These are phyloP conservation scores for Rotaria magnacalcarata DNA, from an alignment of 2,888 invertebrate species.

Conservation along the genomic window DNA sequence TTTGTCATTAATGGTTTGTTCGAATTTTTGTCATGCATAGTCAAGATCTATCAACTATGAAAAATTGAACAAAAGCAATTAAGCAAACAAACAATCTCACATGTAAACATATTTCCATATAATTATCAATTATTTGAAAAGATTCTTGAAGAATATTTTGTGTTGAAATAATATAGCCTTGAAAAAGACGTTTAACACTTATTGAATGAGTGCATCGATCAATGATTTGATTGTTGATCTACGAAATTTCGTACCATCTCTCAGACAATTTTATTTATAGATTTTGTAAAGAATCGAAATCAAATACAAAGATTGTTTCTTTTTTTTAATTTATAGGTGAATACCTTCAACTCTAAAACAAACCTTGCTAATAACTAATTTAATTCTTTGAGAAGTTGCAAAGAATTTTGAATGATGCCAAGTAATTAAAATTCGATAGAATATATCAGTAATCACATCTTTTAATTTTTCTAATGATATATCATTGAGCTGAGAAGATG, in stretches of 20 bases:
- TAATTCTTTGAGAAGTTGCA: neutral
- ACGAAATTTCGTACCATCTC: neutral
- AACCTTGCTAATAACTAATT: constrained; percentile 12
- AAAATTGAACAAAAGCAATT: neutral
- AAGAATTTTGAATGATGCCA: constrained; percentile 19
- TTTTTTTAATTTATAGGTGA: no score
- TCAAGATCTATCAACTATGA: neutral
- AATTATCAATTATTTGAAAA: neutral
- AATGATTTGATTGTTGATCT: constrained; percentile 32
- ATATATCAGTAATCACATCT: neutral
- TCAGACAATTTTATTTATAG: no score
- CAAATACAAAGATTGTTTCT: no score
- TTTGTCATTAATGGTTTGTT: neutral
- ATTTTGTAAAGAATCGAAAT: no score
- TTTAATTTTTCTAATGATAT: neutral
- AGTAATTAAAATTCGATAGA: constrained; percentile 8
- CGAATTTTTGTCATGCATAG: constrained; percentile 4
- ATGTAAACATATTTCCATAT: neutral
- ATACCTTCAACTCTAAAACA: neutral
- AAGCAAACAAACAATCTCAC: neutral
- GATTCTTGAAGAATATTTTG: neutral
- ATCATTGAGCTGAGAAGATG: neutral
- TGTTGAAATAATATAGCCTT: constrained; percentile 2
- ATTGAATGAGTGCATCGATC: neutral
- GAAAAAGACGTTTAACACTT: neutral